These are phyloP conservation scores for Tipula vernalis DNA, from an alignment of 2,888 invertebrate genomes.

Conservation along the genomic window DNA sequence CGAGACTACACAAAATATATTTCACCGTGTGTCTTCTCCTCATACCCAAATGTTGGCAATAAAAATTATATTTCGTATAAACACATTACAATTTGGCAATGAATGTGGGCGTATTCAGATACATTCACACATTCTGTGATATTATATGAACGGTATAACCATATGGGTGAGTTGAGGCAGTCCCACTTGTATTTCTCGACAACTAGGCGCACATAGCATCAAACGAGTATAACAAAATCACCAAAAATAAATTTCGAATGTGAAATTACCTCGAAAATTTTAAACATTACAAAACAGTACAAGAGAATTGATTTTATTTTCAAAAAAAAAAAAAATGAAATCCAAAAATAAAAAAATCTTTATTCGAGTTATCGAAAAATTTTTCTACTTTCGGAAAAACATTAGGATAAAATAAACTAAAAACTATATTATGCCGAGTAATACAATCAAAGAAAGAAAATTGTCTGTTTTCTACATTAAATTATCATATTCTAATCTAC, in stretches of 20 bases:
- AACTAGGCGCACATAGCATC: background rate
- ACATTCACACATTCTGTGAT: background rate
- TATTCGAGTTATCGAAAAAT: background rate
- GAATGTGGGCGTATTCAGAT: background rate
- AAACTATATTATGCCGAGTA: background rate
- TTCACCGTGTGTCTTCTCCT: background rate
- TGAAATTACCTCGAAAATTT: background rate
- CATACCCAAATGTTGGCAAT: background rate
- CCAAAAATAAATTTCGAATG: background rate
- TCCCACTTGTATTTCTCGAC: constrained; percentile 23
- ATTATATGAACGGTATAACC: background rate
- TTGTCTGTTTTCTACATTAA: background rate
- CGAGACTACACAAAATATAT: background rate
- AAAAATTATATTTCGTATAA: background rate
- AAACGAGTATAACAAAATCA: background rate
- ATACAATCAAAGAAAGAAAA: background rate
- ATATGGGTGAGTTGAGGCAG: constrained; percentile 22
- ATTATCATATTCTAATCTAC: background rate
- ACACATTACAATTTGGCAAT: background rate
- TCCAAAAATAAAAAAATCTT: background rate
- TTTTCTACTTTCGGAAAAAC: background rate
- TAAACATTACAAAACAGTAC: no score
- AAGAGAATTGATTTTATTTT: background rate
- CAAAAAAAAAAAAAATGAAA: background rate
- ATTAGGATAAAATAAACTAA: background rate